Percentiles rank a stretch among this genome's conserved stretches.
Evolutionary conservation across 1,140 invertebrate genomes (phyloP).

Genomic region (Drosophila novamexicana): DNA sequence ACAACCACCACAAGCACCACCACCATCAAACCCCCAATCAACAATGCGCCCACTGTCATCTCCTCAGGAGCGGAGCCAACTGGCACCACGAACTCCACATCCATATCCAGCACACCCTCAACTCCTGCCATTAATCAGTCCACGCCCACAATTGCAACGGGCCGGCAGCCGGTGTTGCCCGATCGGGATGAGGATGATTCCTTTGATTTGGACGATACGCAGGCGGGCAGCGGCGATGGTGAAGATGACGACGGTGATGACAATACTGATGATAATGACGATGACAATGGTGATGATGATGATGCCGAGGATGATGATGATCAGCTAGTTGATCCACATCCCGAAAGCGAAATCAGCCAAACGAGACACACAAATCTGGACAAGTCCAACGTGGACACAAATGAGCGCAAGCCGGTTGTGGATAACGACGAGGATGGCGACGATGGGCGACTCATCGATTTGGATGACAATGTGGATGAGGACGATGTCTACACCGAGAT

Average conservation of each 20-base stretch:
- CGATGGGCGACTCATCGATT: slow-evolving; percentile 30
- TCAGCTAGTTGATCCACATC: slow-evolving; percentile 13
- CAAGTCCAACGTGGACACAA: not conserved
- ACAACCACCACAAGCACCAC: slow-evolving; percentile 21
- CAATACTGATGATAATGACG: slow-evolving; percentile 30
- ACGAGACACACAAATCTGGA: slow-evolving; percentile 3
- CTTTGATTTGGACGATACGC: slow-evolving; percentile 41
- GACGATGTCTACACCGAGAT: slow-evolving; percentile 51
- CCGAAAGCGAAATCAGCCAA: slow-evolving; percentile 5
- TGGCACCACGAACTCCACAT: slow-evolving; percentile 15
- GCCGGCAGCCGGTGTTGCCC: slow-evolving; percentile 15
- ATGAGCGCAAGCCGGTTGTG: not conserved
- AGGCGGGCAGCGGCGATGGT: slow-evolving; percentile 57
- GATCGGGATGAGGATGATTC: slow-evolving; percentile 47
- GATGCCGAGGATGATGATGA: slow-evolving; percentile 21
- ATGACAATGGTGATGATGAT: slow-evolving; percentile 27
- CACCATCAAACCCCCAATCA: slow-evolving; percentile 27
- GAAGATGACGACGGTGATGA: slow-evolving; percentile 31
- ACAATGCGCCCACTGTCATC: slow-evolving; percentile 25
- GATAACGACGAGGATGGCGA: slow-evolving; percentile 23
- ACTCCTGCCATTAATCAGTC: slow-evolving; percentile 10
- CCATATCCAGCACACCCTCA: not conserved
- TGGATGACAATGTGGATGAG: slow-evolving; percentile 47
- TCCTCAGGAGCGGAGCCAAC: slow-evolving; percentile 11
- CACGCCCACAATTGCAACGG: not conserved